Evolutionary conservation across 2,888 invertebrate genomes (phyloP).

Genomic region (Tenthredo livida): DNA sequence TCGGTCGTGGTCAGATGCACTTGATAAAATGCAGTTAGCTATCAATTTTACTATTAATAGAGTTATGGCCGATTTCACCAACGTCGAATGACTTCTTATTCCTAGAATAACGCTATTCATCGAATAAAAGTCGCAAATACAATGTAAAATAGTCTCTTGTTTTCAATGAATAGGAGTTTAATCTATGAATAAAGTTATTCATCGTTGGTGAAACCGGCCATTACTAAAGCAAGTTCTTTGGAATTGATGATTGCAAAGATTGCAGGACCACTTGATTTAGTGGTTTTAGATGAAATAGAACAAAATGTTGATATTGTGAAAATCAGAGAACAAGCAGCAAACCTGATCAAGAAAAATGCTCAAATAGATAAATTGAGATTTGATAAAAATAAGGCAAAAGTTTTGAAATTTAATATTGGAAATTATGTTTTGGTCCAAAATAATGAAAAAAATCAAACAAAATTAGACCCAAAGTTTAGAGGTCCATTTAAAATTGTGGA

Average conservation of each 20-base stretch:
- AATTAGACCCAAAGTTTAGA: neutral
- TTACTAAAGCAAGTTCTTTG: neutral
- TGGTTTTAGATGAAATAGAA: constrained; percentile 46
- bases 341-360: constrained; percentile 50
- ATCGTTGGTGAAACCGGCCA: no score
- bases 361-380: constrained; percentile 42
- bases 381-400: constrained; percentile 43
- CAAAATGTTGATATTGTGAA: constrained; percentile 51
- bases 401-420: neutral
- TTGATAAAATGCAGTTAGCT: no score
- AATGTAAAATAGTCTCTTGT: no score
- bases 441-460: constrained; percentile 27
- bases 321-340: constrained; percentile 52
- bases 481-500: neutral
- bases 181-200: no score
- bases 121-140: no score
- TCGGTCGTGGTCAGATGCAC: no score
- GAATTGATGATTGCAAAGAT: constrained; percentile 50
- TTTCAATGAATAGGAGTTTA: no score
- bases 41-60: no score
- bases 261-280: constrained; percentile 56
- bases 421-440: constrained; percentile 49
- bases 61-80: no score
- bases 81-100: no score
- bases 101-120: no score